Conservation (phyloP, 1,140 invertebrate genomes). For the Hypothenemus hampei region DNA sequence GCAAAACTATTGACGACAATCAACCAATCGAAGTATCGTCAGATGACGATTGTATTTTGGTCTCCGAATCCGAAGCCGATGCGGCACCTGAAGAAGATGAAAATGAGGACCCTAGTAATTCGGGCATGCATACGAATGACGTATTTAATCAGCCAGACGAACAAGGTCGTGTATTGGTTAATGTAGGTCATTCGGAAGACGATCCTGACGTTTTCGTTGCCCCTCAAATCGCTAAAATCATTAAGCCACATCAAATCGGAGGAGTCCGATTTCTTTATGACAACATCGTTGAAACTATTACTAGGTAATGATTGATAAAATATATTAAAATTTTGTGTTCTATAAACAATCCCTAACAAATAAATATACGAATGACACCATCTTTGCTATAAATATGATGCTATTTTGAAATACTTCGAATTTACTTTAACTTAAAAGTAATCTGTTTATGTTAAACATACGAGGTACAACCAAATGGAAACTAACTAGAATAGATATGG, state of each 20-base stretch:
- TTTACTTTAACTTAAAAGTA: too few relatives aligned
- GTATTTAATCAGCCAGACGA: constrained; percentile 88
- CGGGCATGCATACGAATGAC: constrained; percentile 81
- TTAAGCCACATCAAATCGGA: constrained; percentile 97
- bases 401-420: too few relatives aligned
- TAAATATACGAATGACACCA: too few relatives aligned
- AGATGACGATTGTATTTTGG: constrained; percentile 75
- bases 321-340: constrained; percentile 61
- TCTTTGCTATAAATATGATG: too few relatives aligned
- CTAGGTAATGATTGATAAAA: constrained; percentile 50
- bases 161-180: constrained; percentile 87
- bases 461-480: too few relatives aligned
- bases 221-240: constrained; percentile 83
- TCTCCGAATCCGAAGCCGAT: constrained; percentile 63
- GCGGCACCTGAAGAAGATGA: constrained; percentile 58
- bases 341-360: constrained; percentile 63
- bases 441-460: too few relatives aligned
- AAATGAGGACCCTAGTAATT: constrained; percentile 57
- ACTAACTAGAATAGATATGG: too few relatives aligned
- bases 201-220: constrained; percentile 93
- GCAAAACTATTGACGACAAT: constrained; percentile 9
- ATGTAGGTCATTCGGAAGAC: constrained; percentile 89
- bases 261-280: constrained; percentile 95
- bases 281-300: constrained; percentile 90
- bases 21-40: constrained; percentile 58